phyloP scores from a whole-genome alignment of 2,797 vertebrate genomes.

The Saguinus oedipus region DNA sequence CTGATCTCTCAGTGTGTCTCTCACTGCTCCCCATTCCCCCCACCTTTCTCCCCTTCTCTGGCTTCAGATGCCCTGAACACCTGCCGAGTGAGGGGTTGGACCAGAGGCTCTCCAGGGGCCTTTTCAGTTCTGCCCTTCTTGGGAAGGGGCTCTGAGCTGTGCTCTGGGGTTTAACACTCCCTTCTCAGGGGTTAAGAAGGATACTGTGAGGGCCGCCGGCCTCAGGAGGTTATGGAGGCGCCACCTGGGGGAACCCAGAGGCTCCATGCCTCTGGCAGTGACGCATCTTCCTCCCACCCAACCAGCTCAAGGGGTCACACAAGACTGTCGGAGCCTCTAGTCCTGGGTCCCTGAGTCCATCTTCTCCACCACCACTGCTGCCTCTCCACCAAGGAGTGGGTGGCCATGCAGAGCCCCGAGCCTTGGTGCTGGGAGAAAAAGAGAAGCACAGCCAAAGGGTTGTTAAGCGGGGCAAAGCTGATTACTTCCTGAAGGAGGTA shows the following conservation, averaged over 20 bases:
- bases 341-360: background rate
- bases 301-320: background rate
- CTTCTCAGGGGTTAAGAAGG: background rate
- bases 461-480: background rate
- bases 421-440: background rate
- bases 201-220: background rate
- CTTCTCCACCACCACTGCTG: background rate
- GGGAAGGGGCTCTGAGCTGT: background rate
- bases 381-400: background rate
- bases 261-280: background rate
- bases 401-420: background rate
- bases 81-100: background rate
- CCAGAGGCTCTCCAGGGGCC: background rate
- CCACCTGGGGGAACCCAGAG: background rate
- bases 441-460: background rate
- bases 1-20: background rate
- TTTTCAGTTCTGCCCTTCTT: background rate
- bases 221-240: background rate
- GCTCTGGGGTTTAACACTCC: background rate
- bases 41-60: background rate
- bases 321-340: background rate
- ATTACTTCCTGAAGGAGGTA: background rate
- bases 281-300: background rate
- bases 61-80: background rate
- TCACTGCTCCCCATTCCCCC: background rate